A percentile compares a stretch with the other conserved stretches of the same genome.
These are phyloP conservation scores for Acanthosepion esculentum DNA, from an alignment of 2,888 invertebrate genomes.

Conservation along the genomic window DNA sequence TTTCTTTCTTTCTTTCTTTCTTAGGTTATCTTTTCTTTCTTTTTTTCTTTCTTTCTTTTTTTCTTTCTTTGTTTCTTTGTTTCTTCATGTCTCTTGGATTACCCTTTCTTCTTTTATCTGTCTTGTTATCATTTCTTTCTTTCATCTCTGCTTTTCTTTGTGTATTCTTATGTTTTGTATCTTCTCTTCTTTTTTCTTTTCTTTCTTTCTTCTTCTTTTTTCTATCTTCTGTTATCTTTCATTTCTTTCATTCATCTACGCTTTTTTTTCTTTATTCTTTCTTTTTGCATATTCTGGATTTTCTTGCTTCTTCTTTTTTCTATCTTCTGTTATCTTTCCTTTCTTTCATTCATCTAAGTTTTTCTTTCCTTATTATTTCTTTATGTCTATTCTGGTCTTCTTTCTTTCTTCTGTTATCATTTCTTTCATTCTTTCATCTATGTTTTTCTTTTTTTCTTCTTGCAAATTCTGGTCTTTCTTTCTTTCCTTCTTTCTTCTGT, in stretches of 20 bases:
- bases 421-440: rapidly evolving
- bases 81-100: too few relatives aligned
- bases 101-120: too few relatives aligned
- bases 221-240: not conserved
- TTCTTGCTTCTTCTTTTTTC: not conserved
- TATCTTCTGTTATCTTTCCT: not conserved
- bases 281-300: not conserved
- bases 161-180: too few relatives aligned
- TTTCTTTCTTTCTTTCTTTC: not conserved
- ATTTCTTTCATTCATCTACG: not conserved
- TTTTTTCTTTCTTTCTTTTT: not conserved
- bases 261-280: not conserved
- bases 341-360: not conserved
- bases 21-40: not conserved
- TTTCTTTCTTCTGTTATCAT: not conserved
- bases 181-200: too few relatives aligned
- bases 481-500: not conserved
- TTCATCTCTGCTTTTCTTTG: not conserved
- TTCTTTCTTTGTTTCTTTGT: too few relatives aligned
- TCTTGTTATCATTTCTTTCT: not conserved
- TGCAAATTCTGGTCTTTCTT: not conserved
- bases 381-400: not conserved
- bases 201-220: not conserved
- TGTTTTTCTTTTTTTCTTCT: too few relatives aligned
- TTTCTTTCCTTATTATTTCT: not conserved